These are phyloP conservation scores for Mesitornis unicolor DNA, from an alignment of 2,113 vertebrate genomes.

Conservation along the genomic window DNA sequence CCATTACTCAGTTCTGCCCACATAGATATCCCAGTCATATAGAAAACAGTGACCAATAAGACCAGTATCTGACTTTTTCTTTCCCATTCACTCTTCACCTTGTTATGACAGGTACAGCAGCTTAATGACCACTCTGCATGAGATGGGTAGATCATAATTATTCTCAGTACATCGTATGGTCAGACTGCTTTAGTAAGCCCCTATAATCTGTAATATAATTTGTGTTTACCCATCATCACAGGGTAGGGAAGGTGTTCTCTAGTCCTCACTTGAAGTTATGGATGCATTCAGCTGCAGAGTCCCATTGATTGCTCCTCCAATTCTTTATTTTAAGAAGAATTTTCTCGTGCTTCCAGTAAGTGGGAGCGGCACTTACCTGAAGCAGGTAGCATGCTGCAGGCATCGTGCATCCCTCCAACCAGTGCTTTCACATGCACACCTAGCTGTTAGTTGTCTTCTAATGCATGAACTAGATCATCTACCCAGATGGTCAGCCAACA, in stretches of 20 bases:
- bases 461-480: background rate
- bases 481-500: background rate
- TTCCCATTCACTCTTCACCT: background rate
- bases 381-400: background rate
- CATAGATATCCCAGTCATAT: background rate
- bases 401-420: background rate
- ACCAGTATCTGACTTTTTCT: background rate
- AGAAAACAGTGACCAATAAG: background rate
- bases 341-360: background rate
- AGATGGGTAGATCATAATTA: background rate
- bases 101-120: background rate
- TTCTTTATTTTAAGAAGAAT: background rate
- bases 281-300: background rate
- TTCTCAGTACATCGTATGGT: background rate
- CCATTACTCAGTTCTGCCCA: background rate
- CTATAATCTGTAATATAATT: background rate
- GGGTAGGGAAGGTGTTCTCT: background rate
- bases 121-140: background rate
- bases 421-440: background rate
- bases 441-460: background rate
- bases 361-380: background rate
- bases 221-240: background rate
- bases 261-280: background rate
- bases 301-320: fast-evolving
- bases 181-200: background rate